Base-by-base conservation (phyloP, 2,113 vertebrate species). In the Pipra filicauda region DNA sequence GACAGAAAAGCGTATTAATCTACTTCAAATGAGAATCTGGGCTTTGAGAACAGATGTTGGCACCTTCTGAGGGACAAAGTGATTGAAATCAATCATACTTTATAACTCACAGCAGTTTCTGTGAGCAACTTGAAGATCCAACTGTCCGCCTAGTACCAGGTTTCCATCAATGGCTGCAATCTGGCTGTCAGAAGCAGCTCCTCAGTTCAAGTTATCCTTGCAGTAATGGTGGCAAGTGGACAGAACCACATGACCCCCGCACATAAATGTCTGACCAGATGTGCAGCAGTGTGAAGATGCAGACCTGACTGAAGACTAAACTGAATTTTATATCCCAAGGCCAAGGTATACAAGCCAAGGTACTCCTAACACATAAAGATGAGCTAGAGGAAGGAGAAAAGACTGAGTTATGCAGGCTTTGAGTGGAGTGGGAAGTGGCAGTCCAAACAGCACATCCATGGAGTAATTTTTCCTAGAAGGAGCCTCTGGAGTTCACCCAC, bases 1-100 rank as follows among this genome's bases (percentile, higher is more conserved):
- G 70, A 79, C 90, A 95, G 70, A 78, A 83, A 91, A 91, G 46
- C 2, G 0, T 76, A 94, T 97, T 96, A 95, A 95, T 95, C 44
- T 95, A 70, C 82, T 87, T 93, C 77, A 96, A 97, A 76, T 90
- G 61, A 94, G 88, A 95, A 86, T 92, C 74, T 70, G 48, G 31
- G 51, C 55, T 97, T 93, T 75, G 28, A 84, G 52, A 97, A 57
- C 35, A 76, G 59, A 51, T 11, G 16, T 12, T 90, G 82, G 75
- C 5, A 6, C 37, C 22, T 92, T 96, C 75, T 85, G 82, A 96
- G 55, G 64, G 85, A 85, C 8, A 12, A 61, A 87, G 65, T 44
- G 82, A 94, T 79, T 48, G 76, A 93, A 96, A 95, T 91, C 82
- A 81, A 87, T 88, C 79, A 35, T 39, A 46, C 90, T 89, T 91